A percentile compares a stretch with the other conserved stretches of the same genome.
Conservation (phyloP, 1,140 invertebrate genomes). For the Melanaphis sacchari region DNA sequence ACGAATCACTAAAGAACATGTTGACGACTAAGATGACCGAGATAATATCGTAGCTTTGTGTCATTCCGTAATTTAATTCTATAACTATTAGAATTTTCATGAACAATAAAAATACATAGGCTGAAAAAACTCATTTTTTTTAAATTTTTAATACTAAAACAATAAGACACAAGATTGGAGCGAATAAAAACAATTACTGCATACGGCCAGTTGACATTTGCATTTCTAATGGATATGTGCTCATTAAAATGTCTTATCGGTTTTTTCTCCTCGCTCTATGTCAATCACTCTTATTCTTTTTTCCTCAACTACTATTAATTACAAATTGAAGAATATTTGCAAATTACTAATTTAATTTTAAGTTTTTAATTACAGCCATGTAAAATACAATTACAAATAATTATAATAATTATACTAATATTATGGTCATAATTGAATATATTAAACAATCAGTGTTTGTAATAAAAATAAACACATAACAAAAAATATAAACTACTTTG, state of each 20-base stretch:
- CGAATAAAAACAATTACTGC: neutral
- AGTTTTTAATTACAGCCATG: neutral
- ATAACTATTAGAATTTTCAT: neutral
- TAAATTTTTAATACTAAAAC: conserved; percentile 29
- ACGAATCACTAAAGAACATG: neutral
- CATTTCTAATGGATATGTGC: conserved; percentile 29
- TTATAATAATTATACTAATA: neutral
- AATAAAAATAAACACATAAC: neutral
- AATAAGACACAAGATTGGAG: neutral
- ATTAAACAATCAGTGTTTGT: neutral
- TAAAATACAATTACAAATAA: neutral
- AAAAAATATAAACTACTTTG: neutral
- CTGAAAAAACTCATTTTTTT: neutral
- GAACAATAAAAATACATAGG: neutral
- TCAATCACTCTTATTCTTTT: neutral
- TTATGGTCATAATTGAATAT: neutral
- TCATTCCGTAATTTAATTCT: neutral
- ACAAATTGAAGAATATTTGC: neutral
- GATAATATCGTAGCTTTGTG: conserved; percentile 4
- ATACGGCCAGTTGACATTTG: conserved; percentile 23
- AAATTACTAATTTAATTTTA: neutral
- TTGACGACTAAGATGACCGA: no score
- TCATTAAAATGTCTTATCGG: conserved; percentile 25
- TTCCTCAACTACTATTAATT: neutral
- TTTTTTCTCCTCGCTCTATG: neutral